Percentiles rank a stretch among this genome's conserved stretches.
phyloP scores from a whole-genome alignment of 2,888 invertebrate genomes.

The Nymphalis c-album region DNA sequence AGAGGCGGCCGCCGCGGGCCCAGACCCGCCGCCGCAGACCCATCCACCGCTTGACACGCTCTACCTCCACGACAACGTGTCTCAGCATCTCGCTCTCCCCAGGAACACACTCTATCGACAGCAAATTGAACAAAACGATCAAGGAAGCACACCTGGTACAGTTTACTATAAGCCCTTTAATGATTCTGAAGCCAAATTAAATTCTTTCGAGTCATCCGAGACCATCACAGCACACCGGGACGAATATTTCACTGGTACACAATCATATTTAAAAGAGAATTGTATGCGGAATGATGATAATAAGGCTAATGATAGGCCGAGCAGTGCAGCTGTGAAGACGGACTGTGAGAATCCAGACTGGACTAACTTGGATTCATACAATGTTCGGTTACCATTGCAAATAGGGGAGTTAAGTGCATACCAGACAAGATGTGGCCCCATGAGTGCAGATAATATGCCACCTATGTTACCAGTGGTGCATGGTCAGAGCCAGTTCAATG shows the following conservation, averaged over 20 bases:
- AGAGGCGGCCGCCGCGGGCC: constrained; percentile 73
- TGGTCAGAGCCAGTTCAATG: constrained; percentile 62
- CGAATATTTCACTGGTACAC: constrained; percentile 57
- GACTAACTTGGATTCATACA: constrained; percentile 57
- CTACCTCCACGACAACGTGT: constrained; percentile 57
- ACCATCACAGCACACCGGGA: constrained; percentile 49
- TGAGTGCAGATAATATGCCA: constrained; percentile 60
- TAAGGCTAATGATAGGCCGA: constrained; percentile 44
- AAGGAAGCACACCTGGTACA: constrained; percentile 49
- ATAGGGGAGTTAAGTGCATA: constrained; percentile 57
- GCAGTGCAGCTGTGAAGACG: constrained; percentile 51
- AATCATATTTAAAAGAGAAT: constrained; percentile 60
- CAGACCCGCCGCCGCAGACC: constrained; percentile 54
- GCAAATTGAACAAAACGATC: constrained; percentile 54
- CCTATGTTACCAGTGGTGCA: constrained; percentile 56
- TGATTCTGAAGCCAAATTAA: constrained; percentile 59
- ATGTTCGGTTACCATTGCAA: constrained; percentile 53
- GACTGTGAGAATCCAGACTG: constrained; percentile 48
- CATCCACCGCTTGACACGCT: constrained; percentile 53
- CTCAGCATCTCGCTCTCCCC: constrained; percentile 53
- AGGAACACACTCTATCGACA: constrained; percentile 56
- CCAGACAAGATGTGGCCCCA: constrained; percentile 59
- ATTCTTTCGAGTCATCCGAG: constrained; percentile 53
- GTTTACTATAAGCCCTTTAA: constrained; percentile 62
- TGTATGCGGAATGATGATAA: constrained; percentile 56